Conservation (phyloP, 1,140 invertebrate genomes). For the Brachionus angularis region DNA sequence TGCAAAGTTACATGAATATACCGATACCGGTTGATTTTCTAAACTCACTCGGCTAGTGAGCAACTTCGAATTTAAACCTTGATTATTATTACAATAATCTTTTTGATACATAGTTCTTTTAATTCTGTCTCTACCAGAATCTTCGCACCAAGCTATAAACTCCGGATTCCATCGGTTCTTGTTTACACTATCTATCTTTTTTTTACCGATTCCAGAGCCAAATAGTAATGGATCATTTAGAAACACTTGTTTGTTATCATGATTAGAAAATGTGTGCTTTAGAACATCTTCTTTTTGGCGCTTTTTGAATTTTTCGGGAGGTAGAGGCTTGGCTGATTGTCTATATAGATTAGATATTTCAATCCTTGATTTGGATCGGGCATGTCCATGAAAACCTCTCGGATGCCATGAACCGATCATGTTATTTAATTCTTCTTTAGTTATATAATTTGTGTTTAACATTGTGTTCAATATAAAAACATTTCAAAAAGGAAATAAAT, state of each 20-base stretch:
- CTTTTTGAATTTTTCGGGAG: slow-evolving; percentile 10
- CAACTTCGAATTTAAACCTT: background rate
- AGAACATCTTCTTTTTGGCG: slow-evolving; percentile 20
- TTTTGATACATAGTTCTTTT: slow-evolving; percentile 33
- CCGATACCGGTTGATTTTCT: background rate
- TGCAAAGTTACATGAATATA: slow-evolving; percentile 8
- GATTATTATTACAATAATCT: background rate
- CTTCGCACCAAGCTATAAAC: slow-evolving; percentile 33
- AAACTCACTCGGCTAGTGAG: background rate
- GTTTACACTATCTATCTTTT: slow-evolving; percentile 39
- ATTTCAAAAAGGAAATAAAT: no score
- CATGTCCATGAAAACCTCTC: slow-evolving; percentile 29
- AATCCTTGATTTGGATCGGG: slow-evolving; percentile 25
- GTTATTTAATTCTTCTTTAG: slow-evolving; percentile 18
- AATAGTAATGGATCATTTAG: slow-evolving; percentile 19
- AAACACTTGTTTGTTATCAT: slow-evolving; percentile 34
- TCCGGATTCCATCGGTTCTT: slow-evolving; percentile 38
- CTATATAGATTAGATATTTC: slow-evolving; percentile 19
- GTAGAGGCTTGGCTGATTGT: slow-evolving; percentile 12
- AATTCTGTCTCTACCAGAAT: background rate
- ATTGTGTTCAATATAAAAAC: no score
- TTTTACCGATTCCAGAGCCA: slow-evolving; percentile 29
- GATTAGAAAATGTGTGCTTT: slow-evolving; percentile 38
- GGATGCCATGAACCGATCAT: slow-evolving; percentile 23
- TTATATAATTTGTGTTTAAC: slow-evolving; percentile 29